Conservation (phyloP, 2,888 invertebrate species). For the Gari tellinella region DNA sequence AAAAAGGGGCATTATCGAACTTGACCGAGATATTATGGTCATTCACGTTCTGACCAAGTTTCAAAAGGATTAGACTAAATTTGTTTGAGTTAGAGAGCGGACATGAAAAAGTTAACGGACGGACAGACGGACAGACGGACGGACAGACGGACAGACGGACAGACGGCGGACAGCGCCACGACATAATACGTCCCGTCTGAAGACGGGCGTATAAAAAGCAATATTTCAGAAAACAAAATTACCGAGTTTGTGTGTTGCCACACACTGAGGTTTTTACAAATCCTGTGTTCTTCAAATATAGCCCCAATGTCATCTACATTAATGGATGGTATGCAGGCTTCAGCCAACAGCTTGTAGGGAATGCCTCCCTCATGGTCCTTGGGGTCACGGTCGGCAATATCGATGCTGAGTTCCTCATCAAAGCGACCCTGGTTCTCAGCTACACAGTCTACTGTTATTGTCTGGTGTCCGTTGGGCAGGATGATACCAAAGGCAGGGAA, state of each 20-base stretch:
- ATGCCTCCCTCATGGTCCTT: conserved; percentile 79
- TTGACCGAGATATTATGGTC: no score
- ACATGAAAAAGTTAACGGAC: no score
- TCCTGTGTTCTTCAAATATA: conserved; percentile 84
- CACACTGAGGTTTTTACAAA: conserved; percentile 82
- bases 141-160: no score
- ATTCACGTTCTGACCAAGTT: no score
- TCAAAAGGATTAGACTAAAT: no score
- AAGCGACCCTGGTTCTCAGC: conserved; percentile 81
- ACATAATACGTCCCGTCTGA: no score
- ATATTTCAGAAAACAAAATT: no score
- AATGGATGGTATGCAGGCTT: conserved; percentile 83
- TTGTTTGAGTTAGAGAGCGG: no score
- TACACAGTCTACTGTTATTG: conserved; percentile 83
- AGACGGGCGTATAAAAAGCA: no score
- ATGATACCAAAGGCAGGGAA: conserved; percentile 83
- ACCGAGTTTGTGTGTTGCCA: conserved; percentile 81
- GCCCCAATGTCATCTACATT: conserved; percentile 80
- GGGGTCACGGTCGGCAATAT: conserved; percentile 83
- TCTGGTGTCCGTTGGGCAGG: conserved; percentile 79
- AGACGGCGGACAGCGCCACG: no score
- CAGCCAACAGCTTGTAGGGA: conserved; percentile 82
- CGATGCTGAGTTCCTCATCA: conserved; percentile 83
- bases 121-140: no score
- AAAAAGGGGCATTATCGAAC: no score